A percentile compares a stretch with the other conserved stretches of the same genome.
phyloP scores from a whole-genome alignment of 2,113 vertebrate species.

The Microcebus griseorufus region DNA sequence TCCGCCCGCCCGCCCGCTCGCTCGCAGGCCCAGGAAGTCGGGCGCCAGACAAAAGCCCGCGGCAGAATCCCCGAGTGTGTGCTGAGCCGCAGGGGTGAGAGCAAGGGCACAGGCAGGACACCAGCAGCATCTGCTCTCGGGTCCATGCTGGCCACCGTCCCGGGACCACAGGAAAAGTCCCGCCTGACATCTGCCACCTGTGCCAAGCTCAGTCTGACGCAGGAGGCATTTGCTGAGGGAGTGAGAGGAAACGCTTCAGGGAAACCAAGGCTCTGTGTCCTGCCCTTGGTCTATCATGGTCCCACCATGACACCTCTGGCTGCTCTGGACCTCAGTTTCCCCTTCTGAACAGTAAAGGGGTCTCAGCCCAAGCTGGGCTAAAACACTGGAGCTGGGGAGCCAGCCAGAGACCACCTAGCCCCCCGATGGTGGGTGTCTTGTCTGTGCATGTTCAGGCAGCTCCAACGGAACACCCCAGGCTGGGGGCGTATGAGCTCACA shows the following conservation, averaged over 20 bases:
- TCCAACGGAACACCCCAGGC: not conserved
- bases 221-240: not conserved
- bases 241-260: too few relatives aligned
- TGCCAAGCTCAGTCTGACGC: not conserved
- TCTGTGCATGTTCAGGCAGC: not conserved
- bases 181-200: fast-evolving
- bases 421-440: not conserved
- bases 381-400: not conserved
- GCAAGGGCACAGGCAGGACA: not conserved
- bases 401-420: not conserved
- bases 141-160: not conserved
- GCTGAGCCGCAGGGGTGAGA: not conserved
- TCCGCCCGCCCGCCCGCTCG: not conserved
- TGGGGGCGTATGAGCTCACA: not conserved
- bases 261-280: not conserved
- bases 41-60: not conserved
- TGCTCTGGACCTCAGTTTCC: not conserved
- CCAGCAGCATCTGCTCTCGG: not conserved
- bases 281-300: not conserved
- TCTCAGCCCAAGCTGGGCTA: not conserved
- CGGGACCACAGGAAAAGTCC: not conserved
- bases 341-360: not conserved
- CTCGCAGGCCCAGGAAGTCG: not conserved
- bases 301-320: fast-evolving
- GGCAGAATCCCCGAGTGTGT: not conserved